phyloP scores from a whole-genome alignment of 2,888 invertebrate species.

The Caenorhabditis afra region DNA sequence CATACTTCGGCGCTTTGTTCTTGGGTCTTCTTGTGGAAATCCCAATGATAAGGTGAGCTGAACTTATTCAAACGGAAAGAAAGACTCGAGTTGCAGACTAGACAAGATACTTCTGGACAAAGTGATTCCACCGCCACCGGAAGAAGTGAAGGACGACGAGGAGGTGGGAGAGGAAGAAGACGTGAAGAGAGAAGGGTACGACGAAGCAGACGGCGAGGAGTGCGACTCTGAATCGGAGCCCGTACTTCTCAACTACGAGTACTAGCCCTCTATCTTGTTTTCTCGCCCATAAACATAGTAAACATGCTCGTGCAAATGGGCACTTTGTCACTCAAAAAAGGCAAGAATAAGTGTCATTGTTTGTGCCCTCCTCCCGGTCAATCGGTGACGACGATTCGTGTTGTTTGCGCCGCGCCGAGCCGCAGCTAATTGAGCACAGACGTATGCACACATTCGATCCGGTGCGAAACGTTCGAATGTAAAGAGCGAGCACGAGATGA shows the following conservation, averaged over 20 bases:
- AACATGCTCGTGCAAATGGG: constrained; percentile 22
- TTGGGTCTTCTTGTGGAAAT: constrained; percentile 58
- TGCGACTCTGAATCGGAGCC: neutral
- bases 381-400: constrained; percentile 15
- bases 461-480: constrained; percentile 27
- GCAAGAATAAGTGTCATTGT: constrained; percentile 54
- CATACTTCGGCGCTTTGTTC: constrained; percentile 52
- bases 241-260: neutral
- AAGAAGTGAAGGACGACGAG: constrained; percentile 5
- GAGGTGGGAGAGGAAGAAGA: neutral
- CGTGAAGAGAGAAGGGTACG: neutral
- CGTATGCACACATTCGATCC: constrained; percentile 39
- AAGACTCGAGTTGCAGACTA: constrained; percentile 1
- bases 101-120: constrained; percentile 24
- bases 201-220: neutral
- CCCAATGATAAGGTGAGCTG: constrained; percentile 42
- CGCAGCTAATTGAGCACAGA: constrained; percentile 45
- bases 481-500: constrained; percentile 21
- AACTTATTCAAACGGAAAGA: no score
- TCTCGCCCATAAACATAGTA: constrained; percentile 20
- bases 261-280: neutral
- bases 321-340: constrained; percentile 45
- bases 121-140: constrained; percentile 13
- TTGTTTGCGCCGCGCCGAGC: constrained; percentile 35
- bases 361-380: constrained; percentile 37